These are phyloP conservation scores for Drosophila parthenogenetica DNA, from an alignment of 2,888 invertebrate species.

Conservation along the genomic window DNA sequence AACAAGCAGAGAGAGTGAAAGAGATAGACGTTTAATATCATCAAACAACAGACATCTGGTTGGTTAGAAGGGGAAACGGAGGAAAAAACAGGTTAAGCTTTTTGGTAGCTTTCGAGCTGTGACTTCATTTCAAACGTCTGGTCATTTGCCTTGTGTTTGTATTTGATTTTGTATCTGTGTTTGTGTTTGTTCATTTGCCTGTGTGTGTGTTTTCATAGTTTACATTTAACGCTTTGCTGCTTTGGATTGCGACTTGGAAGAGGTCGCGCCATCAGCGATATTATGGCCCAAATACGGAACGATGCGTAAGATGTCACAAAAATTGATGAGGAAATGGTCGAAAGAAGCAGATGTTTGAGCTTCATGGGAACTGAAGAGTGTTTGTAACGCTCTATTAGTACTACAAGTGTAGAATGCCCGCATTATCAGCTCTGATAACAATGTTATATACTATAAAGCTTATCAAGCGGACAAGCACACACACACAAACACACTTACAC, in stretches of 20 bases:
- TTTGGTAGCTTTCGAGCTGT: constrained; percentile 64
- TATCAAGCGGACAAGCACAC: constrained; percentile 47
- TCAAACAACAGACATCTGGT: constrained; percentile 18
- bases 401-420: constrained; percentile 19
- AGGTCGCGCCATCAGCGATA: constrained; percentile 61
- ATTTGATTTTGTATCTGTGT: constrained; percentile 13
- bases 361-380: constrained; percentile 26
- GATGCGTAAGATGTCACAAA: constrained; percentile 65
- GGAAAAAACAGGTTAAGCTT: constrained; percentile 75
- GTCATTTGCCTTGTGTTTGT: constrained; percentile 28
- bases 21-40: constrained; percentile 35
- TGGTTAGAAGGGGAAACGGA: constrained; percentile 21
- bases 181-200: constrained; percentile 26
- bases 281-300: constrained; percentile 64
- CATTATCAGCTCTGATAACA: constrained; percentile 56
- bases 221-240: constrained; percentile 70
- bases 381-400: constrained; percentile 5
- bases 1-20: constrained; percentile 9
- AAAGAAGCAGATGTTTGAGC: constrained; percentile 5
- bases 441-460: constrained; percentile 37
- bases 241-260: constrained; percentile 42
- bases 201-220: constrained; percentile 53
- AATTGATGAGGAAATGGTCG: constrained; percentile 44
- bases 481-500: constrained; percentile 11
- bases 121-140: constrained; percentile 69